Base-by-base conservation (phyloP, 1,140 invertebrate genomes). In the Drosophila seguyi region DNA sequence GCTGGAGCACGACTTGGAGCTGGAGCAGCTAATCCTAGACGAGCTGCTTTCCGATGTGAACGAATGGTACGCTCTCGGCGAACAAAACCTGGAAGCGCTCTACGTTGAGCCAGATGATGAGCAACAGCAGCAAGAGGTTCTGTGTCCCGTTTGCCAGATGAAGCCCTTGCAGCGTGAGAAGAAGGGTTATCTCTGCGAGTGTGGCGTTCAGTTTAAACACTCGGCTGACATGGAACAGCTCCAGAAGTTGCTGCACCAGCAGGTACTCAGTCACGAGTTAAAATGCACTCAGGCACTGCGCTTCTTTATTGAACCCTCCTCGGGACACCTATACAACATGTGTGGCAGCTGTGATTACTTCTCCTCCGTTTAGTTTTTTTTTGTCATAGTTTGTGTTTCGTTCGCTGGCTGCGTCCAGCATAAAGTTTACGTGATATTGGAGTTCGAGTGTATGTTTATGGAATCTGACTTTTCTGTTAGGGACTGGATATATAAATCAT, bases 291-390 rank as follows among this genome's bases (percentile, higher is more conserved):
- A 77, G 20, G 80, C 78, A 0, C 39, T 92, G 27, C 61, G 65
- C 5, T 92, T 92, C 38, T 92, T 86, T 34, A 73, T 92, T 18
- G 91, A 92, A 45, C 63, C 86, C 0, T 27, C 53, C 13, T 73
- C 56, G 10, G 68, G 44, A 25, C 61, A 57, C 8, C 56, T 92
- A 1, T 84, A 81, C 25, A 80, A 65, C n/a, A 91, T 92, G 52
- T 92, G 91, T 16, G 91, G 91, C 22, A 77, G 68, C 56, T 92
- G 91, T 66, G 91, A 92, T 57, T 92, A 83, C 58, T 88, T 87
- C 47, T 79, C 81, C n/a, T 79, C 84, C 1, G 52, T 92, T 38
- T 92, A 59, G 75, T 10, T 18, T 11, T 10, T 18, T 11, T 3
- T 18, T 47, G 18, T 2, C 14, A n/a, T n/a, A n/a, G n/a, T 27